These are phyloP conservation scores for Pagrus major DNA, from an alignment of 2,113 vertebrate genomes.

Conservation along the genomic window DNA sequence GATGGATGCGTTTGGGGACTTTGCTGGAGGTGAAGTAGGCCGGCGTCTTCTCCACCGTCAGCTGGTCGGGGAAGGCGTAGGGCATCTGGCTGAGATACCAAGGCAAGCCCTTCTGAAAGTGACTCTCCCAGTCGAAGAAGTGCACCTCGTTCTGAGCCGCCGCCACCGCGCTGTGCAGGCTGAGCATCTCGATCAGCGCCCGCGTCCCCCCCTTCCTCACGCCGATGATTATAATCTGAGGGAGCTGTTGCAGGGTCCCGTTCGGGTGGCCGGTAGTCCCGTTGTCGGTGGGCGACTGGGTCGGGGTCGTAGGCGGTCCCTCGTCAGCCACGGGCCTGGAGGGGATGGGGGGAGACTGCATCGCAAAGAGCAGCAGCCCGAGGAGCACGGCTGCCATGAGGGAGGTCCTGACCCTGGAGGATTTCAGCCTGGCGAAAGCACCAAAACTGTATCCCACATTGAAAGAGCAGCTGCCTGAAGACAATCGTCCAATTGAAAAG, in stretches of 20 bases:
- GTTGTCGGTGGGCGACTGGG: constrained; percentile 58
- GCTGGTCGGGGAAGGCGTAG: constrained; percentile 87
- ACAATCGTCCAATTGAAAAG: constrained; percentile 47
- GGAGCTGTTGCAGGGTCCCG: constrained; percentile 88
- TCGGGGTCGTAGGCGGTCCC: constrained; percentile 52
- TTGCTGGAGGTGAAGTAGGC: constrained; percentile 95
- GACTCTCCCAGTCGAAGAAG: constrained; percentile 97
- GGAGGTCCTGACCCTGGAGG: constrained; percentile 85
- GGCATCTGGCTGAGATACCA: constrained; percentile 99
- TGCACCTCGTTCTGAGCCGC: constrained; percentile 96
- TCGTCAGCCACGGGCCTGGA: constrained; percentile 77
- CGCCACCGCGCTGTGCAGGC: constrained; percentile 90
- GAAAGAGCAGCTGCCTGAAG: constrained; percentile 74
- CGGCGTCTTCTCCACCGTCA: constrained; percentile 97
- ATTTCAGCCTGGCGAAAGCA: constrained; percentile 84
- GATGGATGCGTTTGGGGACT: constrained; percentile 91
- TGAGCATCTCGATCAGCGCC: constrained; percentile 97
- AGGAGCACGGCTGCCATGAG: constrained; percentile 91
- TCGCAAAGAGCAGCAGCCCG: constrained; percentile 88
- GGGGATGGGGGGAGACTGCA: constrained; percentile 86
- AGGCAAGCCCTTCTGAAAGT: constrained; percentile 90
- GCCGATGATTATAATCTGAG: constrained; percentile 94
- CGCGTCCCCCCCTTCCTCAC: constrained; percentile 97
- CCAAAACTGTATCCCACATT: constrained; percentile 81
- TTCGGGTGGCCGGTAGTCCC: constrained; percentile 77